Evolutionary conservation across 1,140 invertebrate species (phyloP).

Genomic region (Drosophila miranda): DNA sequence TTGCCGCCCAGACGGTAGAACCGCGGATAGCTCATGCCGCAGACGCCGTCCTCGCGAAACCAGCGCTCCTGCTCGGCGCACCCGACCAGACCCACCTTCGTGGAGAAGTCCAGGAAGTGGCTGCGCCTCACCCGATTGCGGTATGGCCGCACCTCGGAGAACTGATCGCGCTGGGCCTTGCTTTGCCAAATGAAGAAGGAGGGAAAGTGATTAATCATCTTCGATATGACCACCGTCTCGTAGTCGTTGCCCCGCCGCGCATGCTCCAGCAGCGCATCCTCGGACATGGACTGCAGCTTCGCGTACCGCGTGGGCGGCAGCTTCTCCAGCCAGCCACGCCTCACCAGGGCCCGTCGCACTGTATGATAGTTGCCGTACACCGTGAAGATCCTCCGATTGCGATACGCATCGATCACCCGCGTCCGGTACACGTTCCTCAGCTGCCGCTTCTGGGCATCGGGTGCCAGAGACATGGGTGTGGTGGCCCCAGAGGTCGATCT

Average conservation of each 20-base stretch:
- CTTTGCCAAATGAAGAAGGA: constrained; percentile 85
- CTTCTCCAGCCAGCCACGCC: constrained; percentile 86
- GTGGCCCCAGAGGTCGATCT: not conserved
- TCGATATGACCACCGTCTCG: constrained; percentile 83
- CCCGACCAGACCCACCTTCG: constrained; percentile 85
- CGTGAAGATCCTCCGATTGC: constrained; percentile 75
- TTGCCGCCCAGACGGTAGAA: constrained; percentile 84
- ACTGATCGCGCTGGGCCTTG: constrained; percentile 69
- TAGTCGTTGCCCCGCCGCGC: constrained; percentile 75
- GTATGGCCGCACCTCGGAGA: constrained; percentile 80
- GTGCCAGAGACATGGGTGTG: not conserved
- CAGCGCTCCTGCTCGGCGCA: constrained; percentile 85
- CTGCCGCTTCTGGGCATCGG: constrained; percentile 56
- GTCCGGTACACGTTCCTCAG: constrained; percentile 60
- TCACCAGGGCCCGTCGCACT: constrained; percentile 83
- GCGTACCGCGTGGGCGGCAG: constrained; percentile 72
- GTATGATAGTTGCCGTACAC: constrained; percentile 75
- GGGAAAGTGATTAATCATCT: constrained; percentile 84
- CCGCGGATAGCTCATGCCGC: constrained; percentile 84
- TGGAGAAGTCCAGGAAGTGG: constrained; percentile 84
- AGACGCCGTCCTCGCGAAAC: constrained; percentile 84
- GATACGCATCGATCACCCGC: constrained; percentile 77
- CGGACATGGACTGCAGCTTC: constrained; percentile 78
- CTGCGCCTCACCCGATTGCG: constrained; percentile 84
- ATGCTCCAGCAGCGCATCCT: constrained; percentile 65